Evolutionary conservation across 2,113 vertebrate genomes (phyloP).

Genomic region (Hypanus sabinus): DNA sequence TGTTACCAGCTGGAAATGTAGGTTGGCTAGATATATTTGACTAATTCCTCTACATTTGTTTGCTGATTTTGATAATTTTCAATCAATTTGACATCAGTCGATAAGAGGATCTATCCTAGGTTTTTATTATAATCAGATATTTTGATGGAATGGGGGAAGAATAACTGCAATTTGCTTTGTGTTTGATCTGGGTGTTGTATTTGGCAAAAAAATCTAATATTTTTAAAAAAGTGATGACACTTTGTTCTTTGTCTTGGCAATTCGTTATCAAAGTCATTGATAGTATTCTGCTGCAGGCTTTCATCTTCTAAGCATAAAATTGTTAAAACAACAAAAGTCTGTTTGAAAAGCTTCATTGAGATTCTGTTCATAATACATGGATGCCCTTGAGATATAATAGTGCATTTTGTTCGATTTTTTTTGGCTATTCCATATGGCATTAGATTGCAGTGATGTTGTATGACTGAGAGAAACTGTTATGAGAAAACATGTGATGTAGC

Average conservation of each 20-base stretch:
- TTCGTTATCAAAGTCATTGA: constrained; percentile 29
- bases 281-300: constrained; percentile 14
- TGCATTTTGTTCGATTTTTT: constrained; percentile 28
- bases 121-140: background rate
- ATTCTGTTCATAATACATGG: constrained; percentile 34
- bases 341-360: constrained; percentile 32
- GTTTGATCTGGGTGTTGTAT: background rate
- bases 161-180: background rate
- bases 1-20: background rate
- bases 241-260: constrained; percentile 16
- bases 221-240: background rate
- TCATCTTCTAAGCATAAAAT: constrained; percentile 16
- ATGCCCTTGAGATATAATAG: constrained; percentile 28
- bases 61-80: background rate
- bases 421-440: constrained; percentile 19
- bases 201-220: background rate
- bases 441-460: constrained; percentile 22
- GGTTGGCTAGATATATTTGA: background rate
- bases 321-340: constrained; percentile 17
- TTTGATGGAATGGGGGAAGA: background rate
- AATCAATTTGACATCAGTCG: background rate
- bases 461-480: background rate
- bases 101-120: background rate
- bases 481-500: background rate
- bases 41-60: background rate